Conservation (phyloP, 2,888 invertebrate species). For the Limenitis camilla region DNA sequence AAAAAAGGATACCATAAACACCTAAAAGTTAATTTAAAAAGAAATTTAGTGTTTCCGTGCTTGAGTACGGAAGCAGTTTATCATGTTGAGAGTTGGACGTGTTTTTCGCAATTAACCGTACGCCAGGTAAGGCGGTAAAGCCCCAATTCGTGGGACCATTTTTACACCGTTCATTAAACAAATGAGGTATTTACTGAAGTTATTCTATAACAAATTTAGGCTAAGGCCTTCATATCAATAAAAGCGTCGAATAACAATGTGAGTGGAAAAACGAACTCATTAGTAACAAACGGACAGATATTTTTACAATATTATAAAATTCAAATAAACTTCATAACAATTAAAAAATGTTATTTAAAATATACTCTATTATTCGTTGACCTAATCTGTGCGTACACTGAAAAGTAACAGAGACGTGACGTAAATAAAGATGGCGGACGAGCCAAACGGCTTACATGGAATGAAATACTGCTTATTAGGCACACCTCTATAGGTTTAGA, state of each 20-base stretch:
- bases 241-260: too few relatives aligned
- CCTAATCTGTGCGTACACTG: constrained; percentile 28
- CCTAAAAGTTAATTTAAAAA: constrained; percentile 18
- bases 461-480: constrained; percentile 40
- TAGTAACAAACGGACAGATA: too few relatives aligned
- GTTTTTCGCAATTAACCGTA: constrained; percentile 62
- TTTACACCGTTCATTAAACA: too few relatives aligned
- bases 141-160: too few relatives aligned
- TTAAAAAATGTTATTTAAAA: background rate
- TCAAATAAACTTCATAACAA: background rate
- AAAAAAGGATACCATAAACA: constrained; percentile 18
- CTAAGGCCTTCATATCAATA: too few relatives aligned
- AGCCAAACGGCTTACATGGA: constrained; percentile 42
- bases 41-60: constrained; percentile 26
- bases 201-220: too few relatives aligned
- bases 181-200: too few relatives aligned
- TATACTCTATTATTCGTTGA: constrained; percentile 17
- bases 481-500: constrained; percentile 28
- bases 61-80: constrained; percentile 54
- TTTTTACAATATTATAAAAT: background rate
- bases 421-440: constrained; percentile 59
- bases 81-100: constrained; percentile 58
- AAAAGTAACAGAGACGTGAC: constrained; percentile 57
- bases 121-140: constrained; percentile 61
- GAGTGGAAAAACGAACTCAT: background rate